Percentiles rank a stretch among this genome's conserved stretches.
Conservation (phyloP, 2,113 vertebrate genomes). For the Meriones unguiculatus region DNA sequence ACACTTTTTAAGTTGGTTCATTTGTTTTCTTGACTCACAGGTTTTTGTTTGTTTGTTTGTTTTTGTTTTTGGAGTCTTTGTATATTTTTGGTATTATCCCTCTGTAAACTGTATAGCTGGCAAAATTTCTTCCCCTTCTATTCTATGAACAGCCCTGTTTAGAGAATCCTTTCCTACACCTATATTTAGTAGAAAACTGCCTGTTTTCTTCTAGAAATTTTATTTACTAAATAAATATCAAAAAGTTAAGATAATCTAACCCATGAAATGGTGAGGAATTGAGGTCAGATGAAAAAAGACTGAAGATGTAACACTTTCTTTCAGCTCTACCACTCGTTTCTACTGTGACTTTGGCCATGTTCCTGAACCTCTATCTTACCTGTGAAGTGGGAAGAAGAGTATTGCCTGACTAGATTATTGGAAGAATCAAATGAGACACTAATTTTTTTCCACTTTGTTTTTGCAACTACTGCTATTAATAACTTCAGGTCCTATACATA, state of each 20-base stretch:
- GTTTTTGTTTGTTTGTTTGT: no score
- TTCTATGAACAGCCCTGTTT: neutral
- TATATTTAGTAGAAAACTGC: neutral
- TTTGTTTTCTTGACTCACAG: neutral
- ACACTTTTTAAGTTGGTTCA: neutral
- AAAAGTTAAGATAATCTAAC: conserved; percentile 5
- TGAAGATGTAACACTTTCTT: neutral
- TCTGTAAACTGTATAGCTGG: neutral
- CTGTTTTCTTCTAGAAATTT: neutral
- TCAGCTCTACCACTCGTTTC: neutral
- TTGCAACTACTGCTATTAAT: conserved; percentile 6
- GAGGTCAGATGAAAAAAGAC: neutral
- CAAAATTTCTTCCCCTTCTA: neutral
- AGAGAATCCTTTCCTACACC: neutral
- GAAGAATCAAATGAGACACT: conserved; percentile 42
- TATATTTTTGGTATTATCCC: neutral
- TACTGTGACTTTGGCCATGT: neutral
- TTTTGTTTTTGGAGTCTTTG: neutral
- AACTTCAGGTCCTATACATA: neutral
- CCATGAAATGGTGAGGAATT: neutral
- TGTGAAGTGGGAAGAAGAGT: conserved; percentile 16
- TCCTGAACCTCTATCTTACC: neutral
- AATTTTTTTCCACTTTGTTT: conserved; percentile 13
- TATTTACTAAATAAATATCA: neutral
- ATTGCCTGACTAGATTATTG: neutral